Conservation (phyloP, 2,113 vertebrate genomes). For the Cricetomys ansorgei region DNA sequence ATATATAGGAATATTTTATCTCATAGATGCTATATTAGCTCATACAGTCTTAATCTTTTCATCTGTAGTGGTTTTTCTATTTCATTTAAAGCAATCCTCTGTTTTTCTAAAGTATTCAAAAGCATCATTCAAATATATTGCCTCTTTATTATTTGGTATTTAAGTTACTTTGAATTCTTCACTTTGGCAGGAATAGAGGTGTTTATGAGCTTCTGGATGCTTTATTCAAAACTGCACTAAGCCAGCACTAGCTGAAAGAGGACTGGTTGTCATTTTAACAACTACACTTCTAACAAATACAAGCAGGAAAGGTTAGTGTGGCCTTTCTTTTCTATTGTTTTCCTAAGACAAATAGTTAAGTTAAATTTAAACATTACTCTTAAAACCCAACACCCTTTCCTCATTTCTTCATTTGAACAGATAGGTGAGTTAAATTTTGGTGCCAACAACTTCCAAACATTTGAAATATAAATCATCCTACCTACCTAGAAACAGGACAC, state of each 20-base stretch:
- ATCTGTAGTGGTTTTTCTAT: conserved; percentile 13
- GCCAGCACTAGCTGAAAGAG: conserved; percentile 4
- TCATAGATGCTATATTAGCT: background rate
- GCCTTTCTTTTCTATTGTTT: background rate
- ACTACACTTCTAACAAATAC: background rate
- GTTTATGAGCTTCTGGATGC: background rate
- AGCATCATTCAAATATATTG: background rate
- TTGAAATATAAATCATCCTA: background rate
- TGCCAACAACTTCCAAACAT: conserved; percentile 7
- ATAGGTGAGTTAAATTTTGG: background rate
- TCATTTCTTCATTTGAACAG: conserved; percentile 24
- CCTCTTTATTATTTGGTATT: conserved; percentile 12
- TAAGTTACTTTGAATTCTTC: conserved; percentile 29
- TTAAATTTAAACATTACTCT: conserved; percentile 9
- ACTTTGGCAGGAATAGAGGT: background rate
- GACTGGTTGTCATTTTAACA: conserved; percentile 12
- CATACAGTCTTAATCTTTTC: conserved; percentile 22
- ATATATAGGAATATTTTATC: background rate
- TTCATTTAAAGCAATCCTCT: background rate
- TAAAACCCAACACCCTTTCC: background rate
- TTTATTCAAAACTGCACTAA: conserved; percentile 11
- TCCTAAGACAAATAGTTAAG: conserved; percentile 15
- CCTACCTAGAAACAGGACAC: background rate
- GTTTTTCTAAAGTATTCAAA: conserved; percentile 35
- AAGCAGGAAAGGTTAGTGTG: background rate